Conservation (phyloP, 1,140 invertebrate genomes). For the Phymorhynchus buccinoides region DNA sequence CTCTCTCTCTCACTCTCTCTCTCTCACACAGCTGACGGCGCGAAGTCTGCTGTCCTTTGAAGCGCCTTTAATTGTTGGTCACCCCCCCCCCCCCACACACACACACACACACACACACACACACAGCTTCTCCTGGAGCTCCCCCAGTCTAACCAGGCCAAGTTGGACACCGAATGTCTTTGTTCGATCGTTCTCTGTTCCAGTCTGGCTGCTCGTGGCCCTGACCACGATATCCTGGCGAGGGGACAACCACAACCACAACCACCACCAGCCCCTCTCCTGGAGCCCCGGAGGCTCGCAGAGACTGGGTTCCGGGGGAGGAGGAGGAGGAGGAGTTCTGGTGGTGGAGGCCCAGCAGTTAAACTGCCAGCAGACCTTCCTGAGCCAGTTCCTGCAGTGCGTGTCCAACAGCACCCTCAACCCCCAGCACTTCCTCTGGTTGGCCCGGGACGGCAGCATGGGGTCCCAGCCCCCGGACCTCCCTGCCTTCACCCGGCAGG, state of each 20-base stretch:
- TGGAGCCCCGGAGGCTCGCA: too few species aligned
- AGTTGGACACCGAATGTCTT: too few species aligned
- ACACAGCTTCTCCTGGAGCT: too few species aligned
- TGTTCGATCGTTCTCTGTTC: too few species aligned
- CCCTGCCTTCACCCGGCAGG: slow-evolving; percentile 24
- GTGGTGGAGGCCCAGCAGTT: not conserved
- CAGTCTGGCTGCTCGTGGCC: too few species aligned
- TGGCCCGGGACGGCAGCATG: slow-evolving; percentile 35
- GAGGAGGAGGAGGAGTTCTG: not conserved
- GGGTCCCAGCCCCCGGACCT: slow-evolving; percentile 34
- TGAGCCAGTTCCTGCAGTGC: slow-evolving; percentile 34
- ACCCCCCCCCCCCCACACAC: too few species aligned
- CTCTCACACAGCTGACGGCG: not conserved
- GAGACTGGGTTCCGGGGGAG: too few species aligned
- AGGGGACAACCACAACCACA: not conserved
- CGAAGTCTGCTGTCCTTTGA: too few species aligned
- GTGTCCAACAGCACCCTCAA: slow-evolving; percentile 39
- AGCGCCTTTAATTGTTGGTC: too few species aligned
- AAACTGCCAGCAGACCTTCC: slow-evolving; percentile 36
- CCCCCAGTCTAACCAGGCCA: too few species aligned
- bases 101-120: too few species aligned
- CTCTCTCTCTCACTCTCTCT: not conserved
- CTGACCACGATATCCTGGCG: too few species aligned
- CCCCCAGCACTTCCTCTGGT: slow-evolving; percentile 41
- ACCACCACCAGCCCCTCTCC: not conserved